phyloP scores from a whole-genome alignment of 2,888 invertebrate species.

The Diplazon laetatorius region DNA sequence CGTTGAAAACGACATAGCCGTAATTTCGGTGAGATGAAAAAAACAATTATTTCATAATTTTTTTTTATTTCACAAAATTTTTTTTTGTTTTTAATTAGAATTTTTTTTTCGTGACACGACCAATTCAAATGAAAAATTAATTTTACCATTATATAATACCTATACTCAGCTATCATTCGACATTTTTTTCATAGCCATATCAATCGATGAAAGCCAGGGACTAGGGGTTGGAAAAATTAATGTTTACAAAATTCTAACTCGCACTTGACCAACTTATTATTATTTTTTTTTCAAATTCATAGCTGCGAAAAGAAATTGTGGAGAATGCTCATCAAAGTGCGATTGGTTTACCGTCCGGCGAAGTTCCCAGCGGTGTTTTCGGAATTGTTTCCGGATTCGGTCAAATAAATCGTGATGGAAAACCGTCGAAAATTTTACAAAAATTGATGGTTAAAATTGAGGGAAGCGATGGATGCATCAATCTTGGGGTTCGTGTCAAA shows the following conservation, averaged over 20 bases:
- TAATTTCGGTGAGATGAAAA: slow-evolving; percentile 63
- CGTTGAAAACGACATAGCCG: slow-evolving; percentile 58
- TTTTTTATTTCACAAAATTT: too few relatives aligned
- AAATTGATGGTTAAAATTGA: neutral
- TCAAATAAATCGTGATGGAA: neutral
- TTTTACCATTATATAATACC: too few relatives aligned
- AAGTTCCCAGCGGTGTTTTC: slow-evolving; percentile 3
- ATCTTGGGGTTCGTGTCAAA: neutral
- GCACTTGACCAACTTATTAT: too few relatives aligned
- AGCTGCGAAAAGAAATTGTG: slow-evolving; percentile 6
- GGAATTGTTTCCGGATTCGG: slow-evolving; percentile 5
- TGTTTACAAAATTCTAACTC: too few relatives aligned
- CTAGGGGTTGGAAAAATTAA: too few relatives aligned
- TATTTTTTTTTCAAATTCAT: neutral
- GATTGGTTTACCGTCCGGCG: neutral
- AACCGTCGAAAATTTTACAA: neutral
- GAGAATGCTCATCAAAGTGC: neutral
- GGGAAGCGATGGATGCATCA: slow-evolving; percentile 11
- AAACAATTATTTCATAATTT: too few relatives aligned
- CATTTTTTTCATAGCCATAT: too few relatives aligned
- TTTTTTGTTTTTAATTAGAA: too few relatives aligned
- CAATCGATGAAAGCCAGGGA: too few relatives aligned
- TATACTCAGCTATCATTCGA: too few relatives aligned
- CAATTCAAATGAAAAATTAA: too few relatives aligned
- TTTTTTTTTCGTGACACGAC: too few relatives aligned